These are phyloP conservation scores for Pangasianodon gigas DNA, from an alignment of 2,113 vertebrate genomes.

Conservation along the genomic window DNA sequence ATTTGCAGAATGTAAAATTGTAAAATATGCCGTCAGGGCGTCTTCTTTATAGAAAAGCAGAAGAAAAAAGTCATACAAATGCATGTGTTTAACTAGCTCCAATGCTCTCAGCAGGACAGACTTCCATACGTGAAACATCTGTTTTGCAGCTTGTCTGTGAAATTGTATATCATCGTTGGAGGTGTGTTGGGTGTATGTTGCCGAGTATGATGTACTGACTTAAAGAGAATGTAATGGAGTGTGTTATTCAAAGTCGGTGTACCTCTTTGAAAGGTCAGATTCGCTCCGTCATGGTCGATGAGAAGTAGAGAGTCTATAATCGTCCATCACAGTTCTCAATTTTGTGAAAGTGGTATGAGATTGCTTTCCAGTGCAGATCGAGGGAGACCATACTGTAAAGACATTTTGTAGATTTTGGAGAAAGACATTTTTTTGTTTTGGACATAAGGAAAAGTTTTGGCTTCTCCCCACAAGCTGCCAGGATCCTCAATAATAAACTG, in stretches of 20 bases:
- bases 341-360: slow-evolving; percentile 1
- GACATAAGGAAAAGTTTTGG: slow-evolving; percentile 68
- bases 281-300: neutral
- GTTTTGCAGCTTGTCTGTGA: slow-evolving; percentile 70
- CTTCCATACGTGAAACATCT: slow-evolving; percentile 65
- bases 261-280: slow-evolving; percentile 32
- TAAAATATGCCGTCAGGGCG: neutral
- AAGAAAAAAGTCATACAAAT: slow-evolving; percentile 52
- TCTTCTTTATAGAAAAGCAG: neutral
- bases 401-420: slow-evolving; percentile 46
- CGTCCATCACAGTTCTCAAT: slow-evolving; percentile 11
- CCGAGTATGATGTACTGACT: slow-evolving; percentile 55
- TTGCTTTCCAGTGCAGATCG: neutral
- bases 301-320: slow-evolving; percentile 24
- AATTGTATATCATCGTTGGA: slow-evolving; percentile 71
- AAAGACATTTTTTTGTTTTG: neutral
- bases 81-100: slow-evolving; percentile 54
- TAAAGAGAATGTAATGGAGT: slow-evolving; percentile 14
- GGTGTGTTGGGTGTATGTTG: slow-evolving; percentile 63
- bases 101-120: slow-evolving; percentile 47
- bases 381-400: slow-evolving; percentile 39
- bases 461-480: neutral
- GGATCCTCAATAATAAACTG: neutral
- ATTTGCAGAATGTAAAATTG: neutral
- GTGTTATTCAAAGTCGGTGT: slow-evolving; percentile 22